phyloP scores from a whole-genome alignment of 2,888 invertebrate genomes.

The Mechanitis messenoides region DNA sequence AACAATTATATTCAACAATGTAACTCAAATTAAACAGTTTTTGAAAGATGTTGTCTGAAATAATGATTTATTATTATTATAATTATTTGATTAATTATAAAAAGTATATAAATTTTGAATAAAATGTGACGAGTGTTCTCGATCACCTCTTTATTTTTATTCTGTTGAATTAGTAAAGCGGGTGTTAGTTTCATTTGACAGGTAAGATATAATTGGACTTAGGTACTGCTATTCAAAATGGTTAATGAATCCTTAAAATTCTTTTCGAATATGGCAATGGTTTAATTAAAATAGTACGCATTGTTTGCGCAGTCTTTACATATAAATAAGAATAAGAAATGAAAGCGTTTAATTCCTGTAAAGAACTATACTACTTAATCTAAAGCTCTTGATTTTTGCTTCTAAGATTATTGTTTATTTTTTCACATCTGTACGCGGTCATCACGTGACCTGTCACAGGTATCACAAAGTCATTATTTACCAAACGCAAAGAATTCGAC shows the following conservation, averaged over 20 bases:
- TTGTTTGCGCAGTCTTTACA: neutral
- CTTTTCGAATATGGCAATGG: conserved; percentile 18
- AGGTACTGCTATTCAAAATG: conserved; percentile 36
- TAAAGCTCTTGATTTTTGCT: too few species aligned
- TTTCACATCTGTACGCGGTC: too few species aligned
- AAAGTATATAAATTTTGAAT: neutral
- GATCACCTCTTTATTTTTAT: conserved; percentile 34
- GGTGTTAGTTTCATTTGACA: conserved; percentile 45
- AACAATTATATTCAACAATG: too few species aligned
- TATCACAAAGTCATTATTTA: conserved; percentile 36
- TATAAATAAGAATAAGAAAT: neutral
- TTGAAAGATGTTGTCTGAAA: too few species aligned
- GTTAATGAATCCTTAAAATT: conserved; percentile 27
- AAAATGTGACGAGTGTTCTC: neutral
- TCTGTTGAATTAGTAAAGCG: conserved; percentile 43
- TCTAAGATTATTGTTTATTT: too few species aligned
- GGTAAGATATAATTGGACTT: conserved; percentile 46
- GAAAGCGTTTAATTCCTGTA: too few species aligned
- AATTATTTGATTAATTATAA: too few species aligned
- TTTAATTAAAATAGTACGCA: conserved; percentile 11
- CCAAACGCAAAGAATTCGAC: conserved; percentile 33
- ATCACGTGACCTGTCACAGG: conserved; percentile 35
- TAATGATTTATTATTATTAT: too few species aligned
- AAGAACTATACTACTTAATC: too few species aligned
- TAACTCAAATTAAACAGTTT: too few species aligned